Evolutionary conservation across 2,113 vertebrate species (phyloP).

Genomic region (Lanius ludovicianus): DNA sequence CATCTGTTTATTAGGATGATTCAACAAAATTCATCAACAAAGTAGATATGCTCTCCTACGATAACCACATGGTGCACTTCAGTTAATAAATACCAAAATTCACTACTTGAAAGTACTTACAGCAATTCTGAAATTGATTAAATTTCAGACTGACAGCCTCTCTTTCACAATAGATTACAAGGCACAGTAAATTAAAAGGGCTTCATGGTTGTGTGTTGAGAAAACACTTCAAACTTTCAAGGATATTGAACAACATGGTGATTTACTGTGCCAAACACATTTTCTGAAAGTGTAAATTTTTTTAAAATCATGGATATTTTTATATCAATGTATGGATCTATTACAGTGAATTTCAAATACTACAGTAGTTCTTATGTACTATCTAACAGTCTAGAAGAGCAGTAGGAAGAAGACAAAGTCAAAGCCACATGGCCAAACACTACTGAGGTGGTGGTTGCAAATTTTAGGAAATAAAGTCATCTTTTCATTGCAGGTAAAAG

Average conservation of each 20-base stretch:
- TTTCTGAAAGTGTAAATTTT: neutral
- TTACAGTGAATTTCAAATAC: neutral
- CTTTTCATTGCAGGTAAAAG: neutral
- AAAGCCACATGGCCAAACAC: neutral
- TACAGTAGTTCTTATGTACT: neutral
- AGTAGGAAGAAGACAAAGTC: neutral
- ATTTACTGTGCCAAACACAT: neutral
- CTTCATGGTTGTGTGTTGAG: neutral
- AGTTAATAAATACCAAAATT: conserved; percentile 16
- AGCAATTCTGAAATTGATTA: neutral
- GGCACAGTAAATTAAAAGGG: neutral
- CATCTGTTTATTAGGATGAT: neutral
- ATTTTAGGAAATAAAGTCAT: neutral
- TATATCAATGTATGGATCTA: neutral
- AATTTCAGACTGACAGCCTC: neutral
- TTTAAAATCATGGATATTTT: neutral
- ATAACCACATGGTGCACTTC: neutral
- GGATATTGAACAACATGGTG: neutral
- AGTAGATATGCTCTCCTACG: neutral
- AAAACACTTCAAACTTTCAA: neutral
- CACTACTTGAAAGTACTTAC: neutral
- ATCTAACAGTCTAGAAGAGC: neutral
- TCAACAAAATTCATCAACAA: conserved; percentile 14
- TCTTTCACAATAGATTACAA: neutral
- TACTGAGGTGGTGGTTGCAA: neutral